Evolutionary conservation across 2,113 vertebrate genomes (phyloP), one percentile per base, ranked within the genome.

Genomic region (Platysternon megacephalum): DNA sequence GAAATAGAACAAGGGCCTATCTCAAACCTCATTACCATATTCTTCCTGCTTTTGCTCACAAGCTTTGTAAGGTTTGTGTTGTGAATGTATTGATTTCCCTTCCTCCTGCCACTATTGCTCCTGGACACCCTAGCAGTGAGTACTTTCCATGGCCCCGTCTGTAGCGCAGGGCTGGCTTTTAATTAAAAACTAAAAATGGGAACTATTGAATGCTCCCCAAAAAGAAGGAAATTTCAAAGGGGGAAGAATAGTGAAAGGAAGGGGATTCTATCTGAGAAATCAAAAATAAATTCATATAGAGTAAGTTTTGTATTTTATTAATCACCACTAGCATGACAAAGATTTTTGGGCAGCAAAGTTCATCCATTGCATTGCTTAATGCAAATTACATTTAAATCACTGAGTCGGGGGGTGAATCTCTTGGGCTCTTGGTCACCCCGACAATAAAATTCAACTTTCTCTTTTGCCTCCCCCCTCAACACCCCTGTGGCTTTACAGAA

Each of bases 81-180:
- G 42, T 28, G 87, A 89, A 92, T 85, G 79, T 82, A 32, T 12
- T 53, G 39, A 19, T 24, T 97, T 94, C 79, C 65, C 24, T 42
- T 88, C 90, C 94, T 95, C 87, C 94, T 97, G 94, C 89, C 86
- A 65, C 87, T 85, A 0, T 84, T 92, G 87, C 93, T 95, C 28
- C 42, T 0, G 9, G 95, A 91, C 79, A 17, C 87, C 93, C 6
- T 16, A 72, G 86, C 85, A 80, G 88, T 90, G 88, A 83, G 95
- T 79, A 11, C 46, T 42, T 92, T 94, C 92, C 78, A 81, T 84
- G 95, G 90, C 90, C 87, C 74, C 46, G 91, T 79, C 2, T 96
- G 92, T 88, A 91, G 92, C 94, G 88, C 1, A 42, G 10, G 11
- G 24, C 42, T 76, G 39, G 0, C 0, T 0, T 85, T 74, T 35